Percentiles rank a stretch among this genome's conserved stretches.
Conservation (phyloP, 2,797 vertebrate species). For the Zenarchopterus dispar region DNA sequence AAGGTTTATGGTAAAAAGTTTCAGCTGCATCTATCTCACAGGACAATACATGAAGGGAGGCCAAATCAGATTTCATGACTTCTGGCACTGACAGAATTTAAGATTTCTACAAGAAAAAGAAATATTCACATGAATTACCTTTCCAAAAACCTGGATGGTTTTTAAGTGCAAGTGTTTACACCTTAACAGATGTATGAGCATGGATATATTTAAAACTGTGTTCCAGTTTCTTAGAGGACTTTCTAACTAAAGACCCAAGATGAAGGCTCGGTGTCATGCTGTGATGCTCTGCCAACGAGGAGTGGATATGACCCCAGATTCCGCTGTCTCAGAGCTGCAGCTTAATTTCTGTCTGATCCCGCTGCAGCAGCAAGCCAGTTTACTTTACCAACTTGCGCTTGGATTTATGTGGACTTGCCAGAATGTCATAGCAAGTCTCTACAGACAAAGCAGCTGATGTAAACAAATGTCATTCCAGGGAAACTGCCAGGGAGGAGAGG, state of each 20-base stretch:
- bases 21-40: conserved; percentile 51
- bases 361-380: conserved; percentile 29
- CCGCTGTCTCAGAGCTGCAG: conserved; percentile 47
- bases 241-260: conserved; percentile 14
- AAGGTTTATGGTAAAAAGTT: conserved; percentile 61
- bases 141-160: no score
- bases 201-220: conserved; percentile 13
- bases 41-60: conserved; percentile 19
- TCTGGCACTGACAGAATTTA: conserved; percentile 4
- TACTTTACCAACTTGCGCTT: conserved; percentile 51
- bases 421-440: conserved; percentile 36
- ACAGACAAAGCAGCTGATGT: conserved; percentile 17
- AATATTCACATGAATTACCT: conserved; percentile 1
- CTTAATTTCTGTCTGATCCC: conserved; percentile 61
- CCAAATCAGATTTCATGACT: background rate
- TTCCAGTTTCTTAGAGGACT: conserved; percentile 12
- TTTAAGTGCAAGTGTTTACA: conserved; percentile 8
- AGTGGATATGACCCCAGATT: conserved; percentile 51
- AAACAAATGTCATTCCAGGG: conserved; percentile 16
- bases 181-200: background rate
- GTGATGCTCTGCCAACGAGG: conserved; percentile 36
- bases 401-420: conserved; percentile 27
- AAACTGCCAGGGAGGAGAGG: conserved; percentile 7
- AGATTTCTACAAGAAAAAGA: conserved; percentile 2
- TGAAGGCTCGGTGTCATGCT: conserved; percentile 38